Evolutionary conservation across 2,888 invertebrate genomes (phyloP), one percentile per base, ranked within the genome.

Genomic region (Shargacucullia verbasci): DNA sequence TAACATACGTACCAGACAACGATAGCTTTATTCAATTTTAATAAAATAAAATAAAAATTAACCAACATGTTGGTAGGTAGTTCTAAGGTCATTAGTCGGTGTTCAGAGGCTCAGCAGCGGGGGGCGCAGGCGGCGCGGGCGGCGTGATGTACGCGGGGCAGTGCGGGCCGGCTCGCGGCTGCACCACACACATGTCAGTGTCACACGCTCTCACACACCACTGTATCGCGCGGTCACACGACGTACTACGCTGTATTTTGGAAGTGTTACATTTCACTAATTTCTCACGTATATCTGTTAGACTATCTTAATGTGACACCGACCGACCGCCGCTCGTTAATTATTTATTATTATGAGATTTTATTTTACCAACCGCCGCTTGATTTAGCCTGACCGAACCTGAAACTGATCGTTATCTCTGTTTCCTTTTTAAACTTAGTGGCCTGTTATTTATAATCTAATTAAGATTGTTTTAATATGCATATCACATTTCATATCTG

Each of bases 1-100:
- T 20, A 3, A 20, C 20, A 4, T 20, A 20, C 20, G 20, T 20
- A 20, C 20, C n/a, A 20, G 4, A 20, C 20, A 20, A 20, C 20
- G 20, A 20, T 20, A 20, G 2, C 20, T 20, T 4, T 20, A 29
- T 29, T 2, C 7, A 7, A 29, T 29, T 4, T 29, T 29, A 6
- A 9, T 6, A 6, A 29, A 6, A 7, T 37, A 3, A 14, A 8
- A 37, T 9, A 12, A 35, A 15, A 25, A 39, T 43, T 14, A n/a
- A 44, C 10, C 12, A 12, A 29, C 45, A 15, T 27, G 20, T 20
- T 11, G 12, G 31, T 9, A 38, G 20, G 9, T 31, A 38, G 25
- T 45, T 53, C 13, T 15, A 33, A 46, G 31, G 4, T 39, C 31
- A 53, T 53, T 31, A 46, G 46, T 53, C 46, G 38, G 31, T 15